These are phyloP conservation scores for Agonopterix subpropinquella DNA, from an alignment of 2,888 invertebrate species.

Conservation along the genomic window DNA sequence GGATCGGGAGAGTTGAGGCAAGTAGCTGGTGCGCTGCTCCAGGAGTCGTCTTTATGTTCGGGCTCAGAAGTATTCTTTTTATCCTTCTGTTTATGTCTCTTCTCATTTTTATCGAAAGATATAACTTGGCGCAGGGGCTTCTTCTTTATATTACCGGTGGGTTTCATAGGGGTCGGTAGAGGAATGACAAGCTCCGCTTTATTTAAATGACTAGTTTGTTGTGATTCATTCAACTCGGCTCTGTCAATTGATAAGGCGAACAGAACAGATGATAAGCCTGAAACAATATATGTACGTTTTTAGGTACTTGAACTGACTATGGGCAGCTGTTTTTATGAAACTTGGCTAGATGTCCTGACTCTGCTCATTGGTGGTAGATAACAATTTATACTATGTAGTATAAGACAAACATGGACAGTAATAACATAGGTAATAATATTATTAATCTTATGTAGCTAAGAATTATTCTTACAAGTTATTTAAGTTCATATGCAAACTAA, in stretches of 20 bases:
- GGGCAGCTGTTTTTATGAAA: not conserved
- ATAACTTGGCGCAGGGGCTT: conserved; percentile 67
- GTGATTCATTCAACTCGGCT: conserved; percentile 82
- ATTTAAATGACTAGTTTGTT: conserved; percentile 58
- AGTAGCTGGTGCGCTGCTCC: conserved; percentile 78
- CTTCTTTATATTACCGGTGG: conserved; percentile 51
- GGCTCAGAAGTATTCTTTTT: conserved; percentile 28
- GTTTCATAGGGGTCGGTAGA: conserved; percentile 77
- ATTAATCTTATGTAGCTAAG: no score
- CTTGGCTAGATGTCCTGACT: no score
- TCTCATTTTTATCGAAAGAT: conserved; percentile 65
- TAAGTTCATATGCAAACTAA: no score
- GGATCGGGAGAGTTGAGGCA: conserved; percentile 77
- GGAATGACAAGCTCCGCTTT: conserved; percentile 83
- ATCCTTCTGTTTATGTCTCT: conserved; percentile 25
- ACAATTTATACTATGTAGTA: no score
- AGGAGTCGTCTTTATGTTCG: conserved; percentile 33
- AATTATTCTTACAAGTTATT: no score
- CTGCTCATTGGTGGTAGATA: no score
- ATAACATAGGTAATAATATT: no score
- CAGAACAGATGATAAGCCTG: conserved; percentile 90
- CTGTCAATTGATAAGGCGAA: conserved; percentile 96
- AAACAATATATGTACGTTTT: conserved; percentile 23
- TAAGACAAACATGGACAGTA: no score
- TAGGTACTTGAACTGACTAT: not conserved